Evolutionary conservation across 2,797 vertebrate species (phyloP), one percentile per base, ranked within the genome.

Genomic region (Dallia pectoralis): DNA sequence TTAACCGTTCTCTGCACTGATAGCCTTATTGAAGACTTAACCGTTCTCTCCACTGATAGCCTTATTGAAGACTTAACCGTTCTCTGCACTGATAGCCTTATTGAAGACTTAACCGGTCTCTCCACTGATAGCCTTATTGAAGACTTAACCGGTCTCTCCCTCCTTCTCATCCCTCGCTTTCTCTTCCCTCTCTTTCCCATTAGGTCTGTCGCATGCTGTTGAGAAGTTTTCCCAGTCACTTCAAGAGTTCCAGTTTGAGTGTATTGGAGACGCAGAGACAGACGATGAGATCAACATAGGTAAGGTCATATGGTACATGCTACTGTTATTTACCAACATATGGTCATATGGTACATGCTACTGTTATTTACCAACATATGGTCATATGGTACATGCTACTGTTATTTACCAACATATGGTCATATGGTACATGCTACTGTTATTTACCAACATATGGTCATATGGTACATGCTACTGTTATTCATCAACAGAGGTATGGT

Each of bases 221-320:
- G 94, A 95, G 90, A 96, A 95, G 78, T 96, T 96, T 89, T 96
- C 95, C 16, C 94, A 96, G 71, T 96, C 95, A 3, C 87, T 96
- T 15, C 95, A 96, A 83, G 95, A 95, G 86, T 96, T 96, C 88
- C 95, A 96, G 67, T 96, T 96, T 86, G 95, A 96, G 77, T 95
- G 95, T 72, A 96, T 96, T 71, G 95, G 95, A 40, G 95, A 96
- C 85, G 95, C 95, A 67, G 95, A 96, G 92, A 96, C 95, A 6
- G 95, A 96, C 81, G 95, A 96, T 83, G 95, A 96, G 89, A 95
- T 95, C 79, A 96, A 93, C 80, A 96, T 96, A 65, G 95, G 95
- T 96, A 79, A 81, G 86, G 3, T 36, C 7, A 7, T 3, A 36
- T 36, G 33, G 33, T 36, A 36, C 33, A 36, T 36, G 33, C 33